Conservation (phyloP, 2,113 vertebrate genomes). For the Physeter macrocephalus region DNA sequence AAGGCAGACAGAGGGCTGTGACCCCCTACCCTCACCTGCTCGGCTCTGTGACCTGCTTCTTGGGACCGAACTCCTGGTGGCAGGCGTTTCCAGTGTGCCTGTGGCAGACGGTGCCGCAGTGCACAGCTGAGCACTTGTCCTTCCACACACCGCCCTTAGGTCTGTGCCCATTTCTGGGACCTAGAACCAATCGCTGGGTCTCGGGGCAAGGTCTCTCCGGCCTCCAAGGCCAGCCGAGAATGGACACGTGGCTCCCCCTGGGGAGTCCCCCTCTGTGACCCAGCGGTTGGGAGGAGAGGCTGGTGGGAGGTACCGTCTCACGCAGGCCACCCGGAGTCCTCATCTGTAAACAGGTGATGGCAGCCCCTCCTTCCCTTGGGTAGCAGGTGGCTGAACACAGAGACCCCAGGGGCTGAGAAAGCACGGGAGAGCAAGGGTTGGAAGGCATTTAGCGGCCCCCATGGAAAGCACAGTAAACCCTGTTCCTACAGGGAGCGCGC, state of each 20-base stretch:
- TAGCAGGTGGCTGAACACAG: background rate
- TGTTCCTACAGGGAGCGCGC: background rate
- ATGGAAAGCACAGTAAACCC: background rate
- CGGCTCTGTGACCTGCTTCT: background rate
- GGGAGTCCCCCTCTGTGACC: background rate
- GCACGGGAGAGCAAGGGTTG: background rate
- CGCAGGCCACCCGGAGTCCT: background rate
- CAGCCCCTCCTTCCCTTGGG: background rate
- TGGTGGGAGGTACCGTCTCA: background rate
- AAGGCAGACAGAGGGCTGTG: background rate
- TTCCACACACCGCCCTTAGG: background rate
- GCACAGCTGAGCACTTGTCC: background rate
- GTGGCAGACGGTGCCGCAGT: fast-evolving
- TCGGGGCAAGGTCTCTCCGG: background rate
- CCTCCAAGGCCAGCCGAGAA: background rate
- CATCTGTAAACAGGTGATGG: background rate
- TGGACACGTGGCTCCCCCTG: background rate
- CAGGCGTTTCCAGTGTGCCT: background rate
- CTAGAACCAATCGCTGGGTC: background rate
- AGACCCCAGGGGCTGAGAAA: background rate
- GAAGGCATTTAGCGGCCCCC: background rate
- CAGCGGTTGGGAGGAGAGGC: background rate
- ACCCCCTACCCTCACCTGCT: background rate
- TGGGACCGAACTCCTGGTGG: background rate
- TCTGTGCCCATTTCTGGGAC: background rate